Conservation (phyloP, 1,140 invertebrate species). For the Chrysoperla carnea region DNA sequence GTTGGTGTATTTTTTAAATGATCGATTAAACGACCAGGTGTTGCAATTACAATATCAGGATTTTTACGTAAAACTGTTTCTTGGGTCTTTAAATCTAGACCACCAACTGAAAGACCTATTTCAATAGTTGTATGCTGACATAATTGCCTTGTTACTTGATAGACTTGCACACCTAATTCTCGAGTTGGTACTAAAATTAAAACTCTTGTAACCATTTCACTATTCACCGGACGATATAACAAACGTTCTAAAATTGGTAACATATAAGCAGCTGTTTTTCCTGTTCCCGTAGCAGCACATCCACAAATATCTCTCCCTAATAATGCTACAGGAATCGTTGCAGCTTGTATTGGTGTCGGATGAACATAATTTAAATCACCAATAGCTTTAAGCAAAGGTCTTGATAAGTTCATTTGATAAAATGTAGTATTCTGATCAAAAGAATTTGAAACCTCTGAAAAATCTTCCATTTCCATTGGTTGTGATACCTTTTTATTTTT, state of each 20-base stretch:
- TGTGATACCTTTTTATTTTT: slow-evolving; percentile 27
- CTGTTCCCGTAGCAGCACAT: slow-evolving; percentile 94
- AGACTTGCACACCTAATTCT: slow-evolving; percentile 84
- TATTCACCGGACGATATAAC: slow-evolving; percentile 50
- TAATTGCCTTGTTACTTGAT: slow-evolving; percentile 82
- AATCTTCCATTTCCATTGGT: slow-evolving; percentile 37
- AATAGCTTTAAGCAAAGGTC: slow-evolving; percentile 79
- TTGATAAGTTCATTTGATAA: slow-evolving; percentile 84
- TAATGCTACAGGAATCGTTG: slow-evolving; percentile 86
- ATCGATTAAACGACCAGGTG: slow-evolving; percentile 93
- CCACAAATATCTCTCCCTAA: slow-evolving; percentile 81
- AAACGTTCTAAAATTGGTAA: slow-evolving; percentile 89
- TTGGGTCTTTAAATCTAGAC: slow-evolving; percentile 85
- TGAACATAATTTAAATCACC: slow-evolving; percentile 71
- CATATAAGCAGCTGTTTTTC: slow-evolving; percentile 98
- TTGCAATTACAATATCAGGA: slow-evolving; percentile 96
- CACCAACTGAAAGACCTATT: slow-evolving; percentile 73
- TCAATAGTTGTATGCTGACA: slow-evolving; percentile 74
- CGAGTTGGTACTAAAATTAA: slow-evolving; percentile 90
- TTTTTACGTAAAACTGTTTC: slow-evolving; percentile 74
- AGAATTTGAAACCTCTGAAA: slow-evolving; percentile 55
- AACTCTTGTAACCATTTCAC: slow-evolving; percentile 59
- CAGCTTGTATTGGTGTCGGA: slow-evolving; percentile 92
- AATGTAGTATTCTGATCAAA: slow-evolving; percentile 60
- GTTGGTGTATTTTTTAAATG: slow-evolving; percentile 90